A percentile compares a stretch with the other conserved stretches of the same genome.
Conservation (phyloP, 2,797 vertebrate genomes). For the Cirrhinus mrigala region DNA sequence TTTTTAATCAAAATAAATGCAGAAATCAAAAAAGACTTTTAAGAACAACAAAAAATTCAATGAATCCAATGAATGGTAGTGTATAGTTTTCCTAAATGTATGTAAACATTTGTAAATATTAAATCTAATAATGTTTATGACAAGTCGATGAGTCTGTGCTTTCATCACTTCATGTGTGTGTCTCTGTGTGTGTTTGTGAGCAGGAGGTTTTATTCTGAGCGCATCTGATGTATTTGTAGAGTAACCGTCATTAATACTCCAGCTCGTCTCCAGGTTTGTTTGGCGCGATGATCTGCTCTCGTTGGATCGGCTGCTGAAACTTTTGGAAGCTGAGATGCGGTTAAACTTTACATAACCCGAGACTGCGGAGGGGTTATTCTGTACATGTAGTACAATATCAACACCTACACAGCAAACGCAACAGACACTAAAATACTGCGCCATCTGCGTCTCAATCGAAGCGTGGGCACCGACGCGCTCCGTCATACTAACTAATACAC, state of each 20-base stretch:
- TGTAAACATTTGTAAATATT: background rate
- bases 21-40: too few species aligned
- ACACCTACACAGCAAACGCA: slow-evolving; percentile 21
- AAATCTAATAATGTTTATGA: background rate
- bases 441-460: slow-evolving; percentile 31
- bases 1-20: too few species aligned
- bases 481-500: slow-evolving; percentile 16
- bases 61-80: too few species aligned
- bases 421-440: slow-evolving; percentile 33
- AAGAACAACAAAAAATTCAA: too few species aligned
- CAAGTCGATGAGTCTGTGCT: background rate
- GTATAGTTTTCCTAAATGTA: background rate
- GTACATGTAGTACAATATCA: slow-evolving; percentile 33
- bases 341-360: slow-evolving; percentile 31
- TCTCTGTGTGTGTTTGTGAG: background rate
- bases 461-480: slow-evolving; percentile 8
- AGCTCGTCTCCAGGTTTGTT: background rate
- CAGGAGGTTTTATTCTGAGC: background rate
- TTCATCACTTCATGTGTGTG: background rate
- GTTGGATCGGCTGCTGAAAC: background rate
- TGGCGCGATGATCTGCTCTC: background rate
- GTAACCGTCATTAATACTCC: background rate
- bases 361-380: slow-evolving; percentile 28
- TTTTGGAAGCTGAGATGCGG: slow-evolving; percentile 2
- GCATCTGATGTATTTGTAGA: background rate